Evolutionary conservation across 2,113 vertebrate genomes (phyloP).

Genomic region (Thunnus thynnus): DNA sequence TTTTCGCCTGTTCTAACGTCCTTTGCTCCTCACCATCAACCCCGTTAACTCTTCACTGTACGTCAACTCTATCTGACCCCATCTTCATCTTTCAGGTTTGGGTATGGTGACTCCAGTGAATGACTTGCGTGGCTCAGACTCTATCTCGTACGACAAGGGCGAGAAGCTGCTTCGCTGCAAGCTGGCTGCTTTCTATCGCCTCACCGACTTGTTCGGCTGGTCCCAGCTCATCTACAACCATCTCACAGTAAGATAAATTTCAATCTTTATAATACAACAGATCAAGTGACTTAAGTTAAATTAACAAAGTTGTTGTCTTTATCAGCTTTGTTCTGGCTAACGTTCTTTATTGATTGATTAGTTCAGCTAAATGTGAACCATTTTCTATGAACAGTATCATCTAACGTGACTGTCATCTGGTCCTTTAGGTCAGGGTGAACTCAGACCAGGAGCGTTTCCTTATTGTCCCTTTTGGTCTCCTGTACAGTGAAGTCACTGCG

Average conservation of each 20-base stretch:
- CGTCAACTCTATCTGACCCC: neutral
- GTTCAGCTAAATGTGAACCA: neutral
- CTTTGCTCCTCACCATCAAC: neutral
- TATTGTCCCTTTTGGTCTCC: constrained; percentile 95
- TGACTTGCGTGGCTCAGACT: constrained; percentile 96
- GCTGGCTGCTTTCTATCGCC: constrained; percentile 94
- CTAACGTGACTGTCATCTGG: constrained; percentile 1
- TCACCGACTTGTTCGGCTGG: constrained; percentile 97
- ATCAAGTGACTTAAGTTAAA: neutral
- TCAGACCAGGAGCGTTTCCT: constrained; percentile 95
- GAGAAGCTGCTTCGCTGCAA: constrained; percentile 97
- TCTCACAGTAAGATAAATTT: constrained; percentile 88
- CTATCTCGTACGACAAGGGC: constrained; percentile 97
- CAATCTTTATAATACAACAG: too few relatives aligned
- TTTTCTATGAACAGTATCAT: neutral
- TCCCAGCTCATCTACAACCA: constrained; percentile 99
- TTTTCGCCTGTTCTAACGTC: neutral
- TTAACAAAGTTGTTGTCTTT: neutral
- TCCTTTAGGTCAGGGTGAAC: constrained; percentile 91
- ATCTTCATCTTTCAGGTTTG: constrained; percentile 85
- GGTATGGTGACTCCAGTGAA: constrained; percentile 99
- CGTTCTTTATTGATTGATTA: neutral
- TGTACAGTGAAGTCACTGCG: constrained; percentile 97
- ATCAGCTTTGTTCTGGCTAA: neutral
- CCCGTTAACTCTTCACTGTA: neutral